Evolutionary conservation across 1,140 invertebrate species (phyloP), one percentile per base, ranked within the genome.

Genomic region (Myzus persicae): DNA sequence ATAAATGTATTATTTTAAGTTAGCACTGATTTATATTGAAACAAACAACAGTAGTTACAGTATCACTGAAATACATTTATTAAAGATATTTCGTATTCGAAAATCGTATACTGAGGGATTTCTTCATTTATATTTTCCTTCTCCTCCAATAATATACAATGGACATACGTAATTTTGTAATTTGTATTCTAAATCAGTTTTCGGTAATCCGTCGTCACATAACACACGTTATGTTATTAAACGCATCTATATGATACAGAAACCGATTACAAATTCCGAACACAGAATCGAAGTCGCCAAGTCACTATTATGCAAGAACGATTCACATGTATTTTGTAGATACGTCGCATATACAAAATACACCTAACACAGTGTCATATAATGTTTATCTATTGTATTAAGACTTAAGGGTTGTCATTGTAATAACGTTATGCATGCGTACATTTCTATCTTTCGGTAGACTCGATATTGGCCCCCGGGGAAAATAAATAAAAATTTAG

Each of bases 141-240:
- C n/a, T 48, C n/a, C 18, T 88, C 87, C 46, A 14, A 90, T 38
- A 76, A 76, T 76, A 76, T 76, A 40, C n/a, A 90, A 40, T 38
- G 22, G 3, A 51, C 38, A 76, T 8, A n/a, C 90, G 31, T 51
- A 92, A 84, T 48, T n/a, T 92, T 38, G 76, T 48, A 40, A 48
- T 92, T 48, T 92, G 76, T 92, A 92, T 92, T 82, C 91, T 31
- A 82, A 48, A 92, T 92, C 40, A 36, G 67, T 92, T 92, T 92
- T 92, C 42, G 91, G 76, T 82, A 92, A 92, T 92, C 44, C 38
- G 76, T 84, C 76, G 91, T 51, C 76, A 51, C 67, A 92, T 40
- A 76, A 76, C 44, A n/a, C 90, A 91, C 90, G 59, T 91, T 76
- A 40, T 9, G 51, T 90, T 40, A 90, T 59, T 40, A 59, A 40